A percentile compares a stretch with the other conserved stretches of the same genome.
phyloP scores from a whole-genome alignment of 2,113 vertebrate genomes.

The Paratilapia polleni region DNA sequence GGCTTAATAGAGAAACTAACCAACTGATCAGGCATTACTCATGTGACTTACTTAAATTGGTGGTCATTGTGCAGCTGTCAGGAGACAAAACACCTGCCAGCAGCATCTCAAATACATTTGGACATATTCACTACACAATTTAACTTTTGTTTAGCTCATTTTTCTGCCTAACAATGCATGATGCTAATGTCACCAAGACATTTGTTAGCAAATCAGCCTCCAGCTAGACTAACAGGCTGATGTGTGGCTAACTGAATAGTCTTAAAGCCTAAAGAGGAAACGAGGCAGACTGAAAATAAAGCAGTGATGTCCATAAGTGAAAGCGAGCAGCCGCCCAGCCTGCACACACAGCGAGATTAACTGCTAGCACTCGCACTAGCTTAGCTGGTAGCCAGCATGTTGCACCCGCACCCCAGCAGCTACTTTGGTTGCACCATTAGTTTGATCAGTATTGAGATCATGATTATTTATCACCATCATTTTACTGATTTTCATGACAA shows the following conservation, averaged over 20 bases:
- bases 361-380: too few relatives aligned
- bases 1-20: not conserved
- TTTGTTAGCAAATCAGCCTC: not conserved
- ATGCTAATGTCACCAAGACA: not conserved
- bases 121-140: not conserved
- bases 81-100: not conserved
- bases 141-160: not conserved
- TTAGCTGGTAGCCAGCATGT: conserved; percentile 16
- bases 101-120: not conserved
- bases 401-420: not conserved
- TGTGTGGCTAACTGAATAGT: not conserved
- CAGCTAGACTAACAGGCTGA: not conserved
- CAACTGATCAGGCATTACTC: not conserved
- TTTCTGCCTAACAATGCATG: rapidly evolving
- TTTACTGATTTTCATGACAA: too few relatives aligned
- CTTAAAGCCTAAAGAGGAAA: not conserved
- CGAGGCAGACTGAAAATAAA: not conserved
- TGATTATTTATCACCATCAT: too few relatives aligned
- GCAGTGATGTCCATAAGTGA: conserved; percentile 60
- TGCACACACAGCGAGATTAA: conserved; percentile 30
- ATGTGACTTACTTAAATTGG: not conserved
- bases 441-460: too few relatives aligned
- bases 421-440: too few relatives aligned
- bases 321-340: conserved; percentile 54
- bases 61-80: not conserved